These are phyloP conservation scores for Elmis aenea DNA, from an alignment of 2,888 invertebrate species.

Conservation along the genomic window DNA sequence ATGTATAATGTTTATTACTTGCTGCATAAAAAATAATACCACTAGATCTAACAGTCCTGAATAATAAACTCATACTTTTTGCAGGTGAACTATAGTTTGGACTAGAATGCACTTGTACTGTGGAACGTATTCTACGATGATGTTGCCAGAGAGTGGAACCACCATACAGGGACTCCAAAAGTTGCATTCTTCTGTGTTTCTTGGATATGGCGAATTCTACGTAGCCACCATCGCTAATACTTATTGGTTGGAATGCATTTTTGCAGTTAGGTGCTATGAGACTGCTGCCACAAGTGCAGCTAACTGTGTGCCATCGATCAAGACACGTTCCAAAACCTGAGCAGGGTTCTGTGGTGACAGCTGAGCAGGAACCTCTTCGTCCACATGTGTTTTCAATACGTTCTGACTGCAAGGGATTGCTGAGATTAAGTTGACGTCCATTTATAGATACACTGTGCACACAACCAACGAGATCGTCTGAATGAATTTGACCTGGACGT, in stretches of 20 bases:
- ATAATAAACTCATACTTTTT: constrained; percentile 73
- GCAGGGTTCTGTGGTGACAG: constrained; percentile 53
- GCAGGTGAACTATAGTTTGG: constrained; percentile 46
- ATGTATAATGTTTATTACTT: constrained; percentile 81
- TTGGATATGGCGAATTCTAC: constrained; percentile 76
- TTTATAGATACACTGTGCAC: constrained; percentile 87
- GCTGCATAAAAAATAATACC: constrained; percentile 83
- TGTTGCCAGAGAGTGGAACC: constrained; percentile 66
- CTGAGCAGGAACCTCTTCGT: constrained; percentile 61
- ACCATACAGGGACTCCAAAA: constrained; percentile 72
- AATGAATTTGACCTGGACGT: constrained; percentile 82
- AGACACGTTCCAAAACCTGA: constrained; percentile 66
- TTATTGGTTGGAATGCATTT: constrained; percentile 72
- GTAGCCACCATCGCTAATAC: constrained; percentile 71
- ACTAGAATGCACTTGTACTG: constrained; percentile 20
- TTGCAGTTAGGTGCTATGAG: constrained; percentile 76
- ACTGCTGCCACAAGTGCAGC: constrained; percentile 65
- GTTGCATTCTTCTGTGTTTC: constrained; percentile 80
- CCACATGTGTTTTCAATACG: constrained; percentile 74
- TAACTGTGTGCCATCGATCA: constrained; percentile 77
- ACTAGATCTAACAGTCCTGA: constrained; percentile 71
- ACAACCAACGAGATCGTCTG: constrained; percentile 92
- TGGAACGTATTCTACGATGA: constrained; percentile 24
- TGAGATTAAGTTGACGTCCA: constrained; percentile 76
- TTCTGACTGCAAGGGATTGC: constrained; percentile 66